These are phyloP conservation scores for Peromyscus eremicus DNA, from an alignment of 2,797 vertebrate species.

Conservation along the genomic window DNA sequence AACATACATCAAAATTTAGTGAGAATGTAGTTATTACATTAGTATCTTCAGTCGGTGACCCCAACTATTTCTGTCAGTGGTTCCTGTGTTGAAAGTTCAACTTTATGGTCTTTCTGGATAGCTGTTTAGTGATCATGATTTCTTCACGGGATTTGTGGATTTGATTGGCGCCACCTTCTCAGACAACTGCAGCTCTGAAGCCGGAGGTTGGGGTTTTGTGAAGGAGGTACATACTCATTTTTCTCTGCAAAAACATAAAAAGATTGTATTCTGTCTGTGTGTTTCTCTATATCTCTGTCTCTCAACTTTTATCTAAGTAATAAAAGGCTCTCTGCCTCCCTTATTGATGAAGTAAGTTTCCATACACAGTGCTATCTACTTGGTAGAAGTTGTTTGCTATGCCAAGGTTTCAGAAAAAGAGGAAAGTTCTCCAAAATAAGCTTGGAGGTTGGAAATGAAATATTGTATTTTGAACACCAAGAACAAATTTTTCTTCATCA, in stretches of 20 bases:
- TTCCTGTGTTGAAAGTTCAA: slow-evolving; percentile 29
- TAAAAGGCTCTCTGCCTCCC: not conserved
- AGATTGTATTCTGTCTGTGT: not conserved
- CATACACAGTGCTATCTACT: not conserved
- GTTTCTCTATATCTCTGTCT: not conserved
- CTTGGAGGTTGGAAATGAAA: not conserved
- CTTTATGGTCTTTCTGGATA: not conserved
- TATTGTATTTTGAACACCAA: slow-evolving; percentile 63
- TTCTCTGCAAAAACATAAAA: slow-evolving; percentile 21
- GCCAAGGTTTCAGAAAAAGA: slow-evolving; percentile 36
- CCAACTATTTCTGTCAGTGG: not conserved
- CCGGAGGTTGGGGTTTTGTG: not conserved
- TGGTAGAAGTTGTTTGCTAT: slow-evolving; percentile 55
- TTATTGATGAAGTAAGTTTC: not conserved
- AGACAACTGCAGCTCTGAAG: not conserved
- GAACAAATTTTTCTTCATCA: slow-evolving; percentile 79
- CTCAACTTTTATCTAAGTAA: not conserved
- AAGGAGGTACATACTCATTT: not conserved
- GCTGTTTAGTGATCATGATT: not conserved
- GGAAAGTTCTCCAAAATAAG: slow-evolving; percentile 58
- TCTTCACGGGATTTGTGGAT: not conserved
- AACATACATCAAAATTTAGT: not conserved
- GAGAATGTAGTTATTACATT: not conserved
- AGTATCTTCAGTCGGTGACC: not conserved
- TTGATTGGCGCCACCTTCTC: not conserved